Evolutionary conservation across 1,140 invertebrate species (phyloP), one percentile per base, ranked within the genome.

Genomic region (Neodiprion pinetum): DNA sequence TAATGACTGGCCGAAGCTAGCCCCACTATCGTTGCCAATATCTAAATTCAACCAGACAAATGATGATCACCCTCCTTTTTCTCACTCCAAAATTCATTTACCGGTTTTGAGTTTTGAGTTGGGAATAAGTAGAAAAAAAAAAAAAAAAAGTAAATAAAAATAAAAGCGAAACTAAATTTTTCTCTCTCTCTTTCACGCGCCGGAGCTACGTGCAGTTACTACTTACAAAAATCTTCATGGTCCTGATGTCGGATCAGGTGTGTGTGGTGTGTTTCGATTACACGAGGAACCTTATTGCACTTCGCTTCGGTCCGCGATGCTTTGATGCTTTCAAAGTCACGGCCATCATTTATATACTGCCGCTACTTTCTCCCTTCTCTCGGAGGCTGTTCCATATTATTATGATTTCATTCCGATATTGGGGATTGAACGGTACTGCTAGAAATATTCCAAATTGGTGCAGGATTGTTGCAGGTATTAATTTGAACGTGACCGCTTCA

Each of bases 361-460:
- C 75, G 77, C 81, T 74, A 87, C 87, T 88, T 88, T 88, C 87
- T 87, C 86, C 86, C 85, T 86, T 86, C 85, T 86, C 82, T 80
- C 79, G 53, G 53, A 61, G 53, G 53, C n/a, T 61, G 53, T 17
- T 40, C 28, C 28, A 40, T 17, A 9, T 61, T 61, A 61, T 17
- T 61, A 61, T 61, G 53, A 61, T 61, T 61, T 61, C 53, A 61
- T 61, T 61, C 53, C 53, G n/a, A 61, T 61, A 61, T 61, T 61
- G 53, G 53, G 53, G 53, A 61, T 61, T 14, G 53, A 14, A 61
- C n/a, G 11, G 28, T 40, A 40, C 28, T 40, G 28, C 28, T 40
- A 40, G 28, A 40, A 40, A 40, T 5, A 40, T 40, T 40, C 28
- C 28, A 40, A 40, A 40, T 40, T 40, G 28, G 28, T 40, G 28